These are phyloP conservation scores for Esperia sulphurella DNA, from an alignment of 2,888 invertebrate species.

Conservation along the genomic window DNA sequence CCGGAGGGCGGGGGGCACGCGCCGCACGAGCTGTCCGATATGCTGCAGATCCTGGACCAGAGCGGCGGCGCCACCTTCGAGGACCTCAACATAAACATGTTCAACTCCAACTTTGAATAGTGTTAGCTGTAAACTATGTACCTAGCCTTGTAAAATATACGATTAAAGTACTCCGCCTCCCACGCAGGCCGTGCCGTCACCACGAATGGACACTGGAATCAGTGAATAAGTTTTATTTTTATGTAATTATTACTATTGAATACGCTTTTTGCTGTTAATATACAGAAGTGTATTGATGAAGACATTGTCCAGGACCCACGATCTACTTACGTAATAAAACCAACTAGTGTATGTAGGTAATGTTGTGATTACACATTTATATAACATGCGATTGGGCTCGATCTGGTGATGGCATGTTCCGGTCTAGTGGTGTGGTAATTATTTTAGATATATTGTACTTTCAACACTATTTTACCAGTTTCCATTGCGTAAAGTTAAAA, in stretches of 20 bases:
- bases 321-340: too few species aligned
- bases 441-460: slow-evolving; percentile 2
- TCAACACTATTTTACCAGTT: neutral
- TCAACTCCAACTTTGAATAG: slow-evolving; percentile 83
- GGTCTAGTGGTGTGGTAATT: slow-evolving; percentile 1
- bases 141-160: slow-evolving; percentile 13
- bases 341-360: neutral
- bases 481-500: slow-evolving; percentile 3
- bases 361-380: neutral
- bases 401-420: neutral
- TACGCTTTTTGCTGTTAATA: too few species aligned
- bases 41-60: slow-evolving; percentile 95
- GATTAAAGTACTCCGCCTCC: neutral
- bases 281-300: too few species aligned
- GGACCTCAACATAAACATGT: slow-evolving; percentile 93
- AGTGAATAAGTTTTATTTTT: neutral
- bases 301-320: too few species aligned
- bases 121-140: slow-evolving; percentile 16
- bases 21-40: slow-evolving; percentile 90
- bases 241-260: neutral
- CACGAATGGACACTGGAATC: neutral
- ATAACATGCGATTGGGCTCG: neutral
- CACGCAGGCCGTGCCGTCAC: neutral
- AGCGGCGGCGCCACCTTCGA: slow-evolving; percentile 91
- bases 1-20: slow-evolving; percentile 64